phyloP scores from a whole-genome alignment of 1,140 invertebrate species.

The Cydia fagiglandana region DNA sequence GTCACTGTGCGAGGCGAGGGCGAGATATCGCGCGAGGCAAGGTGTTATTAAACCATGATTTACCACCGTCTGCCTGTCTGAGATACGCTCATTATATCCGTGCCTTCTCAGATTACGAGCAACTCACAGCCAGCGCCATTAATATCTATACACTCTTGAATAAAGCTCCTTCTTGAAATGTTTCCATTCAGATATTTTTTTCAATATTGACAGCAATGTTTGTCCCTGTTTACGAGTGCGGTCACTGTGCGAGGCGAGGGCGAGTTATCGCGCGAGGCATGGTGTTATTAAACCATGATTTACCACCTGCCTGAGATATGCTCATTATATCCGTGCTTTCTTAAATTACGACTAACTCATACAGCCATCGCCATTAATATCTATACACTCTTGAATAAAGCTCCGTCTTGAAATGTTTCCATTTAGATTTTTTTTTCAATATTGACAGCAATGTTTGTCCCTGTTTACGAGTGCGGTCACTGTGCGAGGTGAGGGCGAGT shows the following conservation, averaged over 20 bases:
- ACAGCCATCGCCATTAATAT: too few species aligned
- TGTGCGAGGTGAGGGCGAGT: background rate
- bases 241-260: background rate
- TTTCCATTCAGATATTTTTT: too few species aligned
- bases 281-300: slow-evolving; percentile 10
- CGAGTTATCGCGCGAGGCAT: background rate
- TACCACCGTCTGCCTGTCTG: slow-evolving; percentile 1
- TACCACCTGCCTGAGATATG: slow-evolving; percentile 1
- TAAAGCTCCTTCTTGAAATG: too few species aligned
- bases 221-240: background rate
- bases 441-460: too few species aligned
- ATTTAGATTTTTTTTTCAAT: too few species aligned
- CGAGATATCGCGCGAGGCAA: background rate
- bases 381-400: too few species aligned
- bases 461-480: background rate
- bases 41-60: slow-evolving; percentile 10
- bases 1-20: background rate
- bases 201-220: too few species aligned
- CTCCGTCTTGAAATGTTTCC: too few species aligned
- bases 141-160: too few species aligned
- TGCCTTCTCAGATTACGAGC: background rate
- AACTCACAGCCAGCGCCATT: too few species aligned
- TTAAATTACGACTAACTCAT: background rate
- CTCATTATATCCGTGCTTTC: background rate
- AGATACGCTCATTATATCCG: slow-evolving; percentile 8